phyloP scores from a whole-genome alignment of 2,113 vertebrate genomes.

The Sceloporus tristichus region DNA sequence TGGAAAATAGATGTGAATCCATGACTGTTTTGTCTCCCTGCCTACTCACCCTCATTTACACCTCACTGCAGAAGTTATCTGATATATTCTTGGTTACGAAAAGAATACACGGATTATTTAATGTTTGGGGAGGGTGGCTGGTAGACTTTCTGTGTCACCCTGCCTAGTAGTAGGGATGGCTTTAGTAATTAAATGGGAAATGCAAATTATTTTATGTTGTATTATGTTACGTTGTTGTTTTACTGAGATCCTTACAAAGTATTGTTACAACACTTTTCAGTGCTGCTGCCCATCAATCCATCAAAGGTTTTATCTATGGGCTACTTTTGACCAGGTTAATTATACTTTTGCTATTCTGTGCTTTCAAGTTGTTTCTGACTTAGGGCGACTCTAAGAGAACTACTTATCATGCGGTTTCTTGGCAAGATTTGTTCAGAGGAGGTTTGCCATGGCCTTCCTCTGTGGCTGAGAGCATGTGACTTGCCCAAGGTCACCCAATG shows the following conservation, averaged over 20 bases:
- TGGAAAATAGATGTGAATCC: no score
- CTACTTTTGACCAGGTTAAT: not conserved
- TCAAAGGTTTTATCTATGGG: no score
- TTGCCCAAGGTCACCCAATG: no score
- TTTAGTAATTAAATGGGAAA: not conserved
- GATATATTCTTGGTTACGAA: not conserved
- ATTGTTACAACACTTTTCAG: not conserved
- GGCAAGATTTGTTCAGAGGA: no score
- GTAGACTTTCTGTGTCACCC: no score
- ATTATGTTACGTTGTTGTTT: not conserved
- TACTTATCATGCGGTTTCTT: no score
- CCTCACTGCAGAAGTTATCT: not conserved
- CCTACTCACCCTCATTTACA: not conserved
- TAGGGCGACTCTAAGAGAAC: no score
- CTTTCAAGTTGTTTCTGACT: no score
- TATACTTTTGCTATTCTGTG: not conserved
- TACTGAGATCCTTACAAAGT: not conserved
- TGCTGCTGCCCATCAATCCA: no score
- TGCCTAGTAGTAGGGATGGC: not conserved
- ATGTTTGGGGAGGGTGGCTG: not conserved
- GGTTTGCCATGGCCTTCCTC: no score
- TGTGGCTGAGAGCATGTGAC: no score
- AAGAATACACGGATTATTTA: not conserved
- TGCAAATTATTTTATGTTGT: not conserved
- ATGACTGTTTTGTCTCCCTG: no score